Base-by-base conservation (phyloP, 1,140 invertebrate genomes). In the Drosophila parabipectinata region DNA sequence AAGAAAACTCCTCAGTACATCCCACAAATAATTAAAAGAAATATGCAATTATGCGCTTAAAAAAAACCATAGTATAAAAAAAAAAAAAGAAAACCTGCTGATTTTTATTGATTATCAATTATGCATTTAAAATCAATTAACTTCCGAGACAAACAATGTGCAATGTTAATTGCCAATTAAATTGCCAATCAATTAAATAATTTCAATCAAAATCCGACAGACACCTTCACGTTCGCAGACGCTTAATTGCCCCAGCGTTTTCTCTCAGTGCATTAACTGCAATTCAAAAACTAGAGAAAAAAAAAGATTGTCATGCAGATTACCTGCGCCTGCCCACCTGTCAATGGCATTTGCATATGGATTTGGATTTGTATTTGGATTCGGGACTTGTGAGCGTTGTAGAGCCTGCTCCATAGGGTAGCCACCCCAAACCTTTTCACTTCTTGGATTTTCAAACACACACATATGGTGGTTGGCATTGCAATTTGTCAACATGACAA, bases 401-500 rank as follows among this genome's bases (percentile, higher is more conserved):
- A 57, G 44, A 51, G 47, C 59, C 26, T 28, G 26, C 1, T 28
- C 26, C 5, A 28, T 28, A 28, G 26, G 26, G 26, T 28, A 6
- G 26, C 26, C 26, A 28, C 26, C 4, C 12, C 9, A 6, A 32
- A 21, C 7, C 24, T 21, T 4, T 7, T 15, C 26, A 9, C 56
- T 45, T 45, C n/a, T 39, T 44, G 18, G 3, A 39, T 32, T 15
- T 24, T 1, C 26, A n/a, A 12, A 3, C 12, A 50, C 69, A 18
- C 69, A 60, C 62, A 68, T 58, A 66, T 59, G 47, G 53, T 54
- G 52, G 51, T 55, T 48, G 77, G 51, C 79, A 80, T 77, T 60
- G 78, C 78, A 80, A 80, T 80, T 80, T 80, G 78, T 81, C 78
- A 80, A 80, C 67, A 77, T 81, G 78, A 80, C 78, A 81, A 72